A percentile compares a stretch with the other conserved stretches of the same genome.
Evolutionary conservation across 2,888 invertebrate genomes (phyloP).

Genomic region (Tenthredo distinguenda): DNA sequence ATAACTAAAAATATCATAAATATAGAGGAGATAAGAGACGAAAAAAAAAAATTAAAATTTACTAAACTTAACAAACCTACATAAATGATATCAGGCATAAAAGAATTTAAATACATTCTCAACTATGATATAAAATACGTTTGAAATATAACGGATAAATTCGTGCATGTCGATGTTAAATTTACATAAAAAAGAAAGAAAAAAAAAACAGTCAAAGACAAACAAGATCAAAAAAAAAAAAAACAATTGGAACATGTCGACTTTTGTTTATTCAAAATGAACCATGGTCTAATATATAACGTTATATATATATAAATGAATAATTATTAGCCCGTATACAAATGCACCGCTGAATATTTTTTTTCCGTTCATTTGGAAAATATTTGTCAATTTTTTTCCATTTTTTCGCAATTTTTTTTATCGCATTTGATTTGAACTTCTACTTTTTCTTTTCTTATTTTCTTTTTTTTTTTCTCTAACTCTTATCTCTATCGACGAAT

Average conservation of each 20-base stretch:
- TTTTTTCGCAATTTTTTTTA: background rate
- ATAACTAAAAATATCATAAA: background rate
- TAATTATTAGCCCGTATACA: background rate
- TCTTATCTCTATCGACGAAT: background rate
- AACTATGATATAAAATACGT: background rate
- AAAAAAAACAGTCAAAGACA: background rate
- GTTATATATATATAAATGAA: background rate
- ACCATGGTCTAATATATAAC: background rate
- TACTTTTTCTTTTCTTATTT: background rate
- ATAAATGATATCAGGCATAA: background rate
- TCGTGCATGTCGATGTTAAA: slow-evolving; percentile 37
- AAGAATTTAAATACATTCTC: background rate
- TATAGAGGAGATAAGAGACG: background rate
- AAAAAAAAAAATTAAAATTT: background rate
- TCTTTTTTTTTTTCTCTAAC: background rate
- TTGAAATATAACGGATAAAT: slow-evolving; percentile 29
- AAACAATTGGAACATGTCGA: background rate
- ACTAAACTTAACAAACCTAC: background rate
- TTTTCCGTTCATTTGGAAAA: background rate
- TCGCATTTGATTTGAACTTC: background rate
- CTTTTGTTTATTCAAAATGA: background rate
- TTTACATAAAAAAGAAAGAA: slow-evolving; percentile 53
- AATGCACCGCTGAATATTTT: background rate
- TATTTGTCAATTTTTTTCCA: too few species aligned
- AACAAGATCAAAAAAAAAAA: background rate